These are phyloP conservation scores for Bursaphelenchus mucronatus DNA, from an alignment of 1,140 invertebrate genomes.

Conservation along the genomic window DNA sequence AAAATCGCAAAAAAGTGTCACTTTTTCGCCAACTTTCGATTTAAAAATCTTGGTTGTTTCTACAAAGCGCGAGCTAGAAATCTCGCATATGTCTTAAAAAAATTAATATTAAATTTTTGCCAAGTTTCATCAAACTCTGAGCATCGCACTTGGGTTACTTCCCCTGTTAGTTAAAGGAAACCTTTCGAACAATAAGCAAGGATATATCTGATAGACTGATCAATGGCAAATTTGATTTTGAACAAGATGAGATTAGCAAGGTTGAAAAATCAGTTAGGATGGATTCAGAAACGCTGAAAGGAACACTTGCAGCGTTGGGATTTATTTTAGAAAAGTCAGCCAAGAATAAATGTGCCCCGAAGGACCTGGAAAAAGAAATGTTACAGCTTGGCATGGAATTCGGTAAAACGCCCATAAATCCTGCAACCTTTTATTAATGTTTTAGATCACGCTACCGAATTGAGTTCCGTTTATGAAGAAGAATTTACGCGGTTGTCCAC, in stretches of 20 bases:
- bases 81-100: too few relatives aligned
- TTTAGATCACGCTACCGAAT: conserved; percentile 29
- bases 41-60: too few relatives aligned
- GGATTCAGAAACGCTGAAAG: conserved; percentile 24
- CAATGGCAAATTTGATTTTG: neutral
- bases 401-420: conserved; percentile 14
- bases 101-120: too few relatives aligned
- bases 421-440: neutral
- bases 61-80: too few relatives aligned
- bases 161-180: conserved; percentile 7
- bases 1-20: too few relatives aligned
- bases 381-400: conserved; percentile 37
- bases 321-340: conserved; percentile 45
- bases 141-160: too few relatives aligned
- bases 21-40: too few relatives aligned
- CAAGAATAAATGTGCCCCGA: conserved; percentile 37
- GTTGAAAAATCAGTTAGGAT: too few relatives aligned
- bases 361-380: conserved; percentile 43
- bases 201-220: conserved; percentile 1
- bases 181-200: conserved; percentile 12
- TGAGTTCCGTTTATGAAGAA: conserved; percentile 23
- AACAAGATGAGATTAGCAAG: too few relatives aligned
- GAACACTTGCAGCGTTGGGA: conserved; percentile 35
- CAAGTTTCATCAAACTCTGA: too few relatives aligned
- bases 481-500: conserved; percentile 1